Evolutionary conservation across 2,113 vertebrate genomes (phyloP).

Genomic region (Acinonyx jubatus): DNA sequence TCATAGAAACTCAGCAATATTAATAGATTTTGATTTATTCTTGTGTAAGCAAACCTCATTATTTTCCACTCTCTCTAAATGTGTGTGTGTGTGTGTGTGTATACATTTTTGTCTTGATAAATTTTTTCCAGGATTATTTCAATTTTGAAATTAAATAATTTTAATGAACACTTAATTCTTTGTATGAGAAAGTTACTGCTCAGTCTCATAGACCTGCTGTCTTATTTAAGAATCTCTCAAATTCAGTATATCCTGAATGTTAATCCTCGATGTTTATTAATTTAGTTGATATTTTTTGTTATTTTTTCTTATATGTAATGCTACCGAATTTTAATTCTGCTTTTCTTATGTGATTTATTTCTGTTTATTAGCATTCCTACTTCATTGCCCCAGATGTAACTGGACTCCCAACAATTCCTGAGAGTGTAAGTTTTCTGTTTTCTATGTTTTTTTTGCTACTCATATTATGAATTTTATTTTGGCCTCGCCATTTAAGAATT

Average conservation of each 20-base stretch:
- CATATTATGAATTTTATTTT: background rate
- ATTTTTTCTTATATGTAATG: background rate
- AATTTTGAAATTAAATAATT: constrained; percentile 52
- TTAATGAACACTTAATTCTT: constrained; percentile 25
- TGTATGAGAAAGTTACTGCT: background rate
- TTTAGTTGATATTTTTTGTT: background rate
- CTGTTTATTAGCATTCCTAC: constrained; percentile 91
- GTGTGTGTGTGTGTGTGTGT: background rate
- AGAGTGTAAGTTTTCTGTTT: constrained; percentile 93
- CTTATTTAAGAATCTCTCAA: constrained; percentile 41
- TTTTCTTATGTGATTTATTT: constrained; percentile 51
- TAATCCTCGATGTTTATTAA: background rate
- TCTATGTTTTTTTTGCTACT: background rate
- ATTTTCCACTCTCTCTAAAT: background rate
- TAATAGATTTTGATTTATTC: background rate
- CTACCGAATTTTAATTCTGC: background rate
- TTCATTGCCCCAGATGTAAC: constrained; percentile 97
- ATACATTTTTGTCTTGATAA: constrained; percentile 48
- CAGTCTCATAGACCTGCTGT: background rate
- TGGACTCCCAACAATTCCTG: constrained; percentile 98
- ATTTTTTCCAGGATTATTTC: constrained; percentile 39
- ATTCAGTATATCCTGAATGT: constrained; percentile 45
- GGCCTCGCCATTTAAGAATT: background rate
- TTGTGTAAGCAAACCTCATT: background rate
- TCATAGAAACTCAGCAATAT: constrained; percentile 1